Conservation (phyloP, 2,113 vertebrate species). For the Passer domesticus region DNA sequence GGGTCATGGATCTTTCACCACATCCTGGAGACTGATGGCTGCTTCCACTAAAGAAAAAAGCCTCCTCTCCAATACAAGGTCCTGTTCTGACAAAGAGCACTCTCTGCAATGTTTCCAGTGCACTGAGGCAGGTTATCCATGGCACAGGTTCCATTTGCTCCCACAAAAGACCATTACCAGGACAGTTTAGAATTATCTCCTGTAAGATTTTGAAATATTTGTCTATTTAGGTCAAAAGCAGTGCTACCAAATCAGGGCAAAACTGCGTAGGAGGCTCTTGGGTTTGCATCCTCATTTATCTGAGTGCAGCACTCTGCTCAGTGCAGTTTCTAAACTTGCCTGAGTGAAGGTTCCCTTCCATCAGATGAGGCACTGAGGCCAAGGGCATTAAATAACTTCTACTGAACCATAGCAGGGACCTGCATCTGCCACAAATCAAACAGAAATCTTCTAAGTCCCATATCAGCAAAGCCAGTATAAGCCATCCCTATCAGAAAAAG, state of each 20-base stretch:
- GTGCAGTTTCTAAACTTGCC: not conserved
- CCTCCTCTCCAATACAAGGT: fast-evolving
- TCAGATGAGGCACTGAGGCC: not conserved
- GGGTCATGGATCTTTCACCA: not conserved
- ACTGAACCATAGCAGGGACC: not conserved
- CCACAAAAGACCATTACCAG: not conserved
- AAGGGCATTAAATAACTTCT: not conserved
- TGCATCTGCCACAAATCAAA: not conserved
- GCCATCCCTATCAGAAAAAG: not conserved
- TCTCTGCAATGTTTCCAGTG: not conserved
- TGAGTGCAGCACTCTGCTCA: not conserved
- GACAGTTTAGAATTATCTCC: not conserved
- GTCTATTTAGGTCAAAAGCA: not conserved
- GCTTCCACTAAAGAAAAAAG: not conserved
- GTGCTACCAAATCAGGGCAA: not conserved
- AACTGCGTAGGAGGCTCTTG: not conserved
- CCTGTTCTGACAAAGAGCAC: not conserved
- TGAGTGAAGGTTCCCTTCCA: not conserved
- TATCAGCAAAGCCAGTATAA: not conserved
- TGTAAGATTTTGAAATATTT: not conserved
- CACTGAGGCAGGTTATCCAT: not conserved
- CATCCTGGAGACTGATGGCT: not conserved
- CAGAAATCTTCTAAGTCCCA: not conserved
- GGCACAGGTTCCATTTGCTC: not conserved
- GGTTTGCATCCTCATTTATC: not conserved